A percentile compares a stretch with the other conserved stretches of the same genome.
These are phyloP conservation scores for Schrankia costaestrigalis DNA, from an alignment of 2,888 invertebrate genomes.

Conservation along the genomic window DNA sequence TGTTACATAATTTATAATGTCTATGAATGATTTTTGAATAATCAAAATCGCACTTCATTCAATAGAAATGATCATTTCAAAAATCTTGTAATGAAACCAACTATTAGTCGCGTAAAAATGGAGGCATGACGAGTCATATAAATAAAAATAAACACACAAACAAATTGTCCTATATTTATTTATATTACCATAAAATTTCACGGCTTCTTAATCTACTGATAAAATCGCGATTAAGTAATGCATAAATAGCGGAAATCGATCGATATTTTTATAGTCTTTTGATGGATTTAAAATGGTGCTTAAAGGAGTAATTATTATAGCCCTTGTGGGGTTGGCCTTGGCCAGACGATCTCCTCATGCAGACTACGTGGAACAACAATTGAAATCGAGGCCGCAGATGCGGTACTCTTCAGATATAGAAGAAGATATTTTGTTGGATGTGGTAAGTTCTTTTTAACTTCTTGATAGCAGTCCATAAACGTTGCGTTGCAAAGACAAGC, in stretches of 20 bases:
- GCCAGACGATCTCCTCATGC: conserved; percentile 48
- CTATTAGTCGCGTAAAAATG: too few species aligned
- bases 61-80: too few species aligned
- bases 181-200: too few species aligned
- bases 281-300: conserved; percentile 33
- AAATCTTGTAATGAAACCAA: too few species aligned
- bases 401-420: conserved; percentile 38
- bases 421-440: conserved; percentile 52
- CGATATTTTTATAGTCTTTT: conserved; percentile 5
- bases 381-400: conserved; percentile 19
- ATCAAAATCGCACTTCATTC: too few species aligned
- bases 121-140: too few species aligned
- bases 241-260: conserved; percentile 19
- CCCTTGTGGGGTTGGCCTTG: conserved; percentile 25
- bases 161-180: too few species aligned
- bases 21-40: too few species aligned
- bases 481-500: not conserved
- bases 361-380: conserved; percentile 34
- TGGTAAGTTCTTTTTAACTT: conserved; percentile 35
- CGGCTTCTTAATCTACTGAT: too few species aligned
- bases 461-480: not conserved
- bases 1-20: too few species aligned
- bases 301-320: conserved; percentile 29
- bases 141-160: too few species aligned
- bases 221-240: not conserved